Evolutionary conservation across 2,113 vertebrate genomes (phyloP).

Genomic region (Sturnira hondurensis): DNA sequence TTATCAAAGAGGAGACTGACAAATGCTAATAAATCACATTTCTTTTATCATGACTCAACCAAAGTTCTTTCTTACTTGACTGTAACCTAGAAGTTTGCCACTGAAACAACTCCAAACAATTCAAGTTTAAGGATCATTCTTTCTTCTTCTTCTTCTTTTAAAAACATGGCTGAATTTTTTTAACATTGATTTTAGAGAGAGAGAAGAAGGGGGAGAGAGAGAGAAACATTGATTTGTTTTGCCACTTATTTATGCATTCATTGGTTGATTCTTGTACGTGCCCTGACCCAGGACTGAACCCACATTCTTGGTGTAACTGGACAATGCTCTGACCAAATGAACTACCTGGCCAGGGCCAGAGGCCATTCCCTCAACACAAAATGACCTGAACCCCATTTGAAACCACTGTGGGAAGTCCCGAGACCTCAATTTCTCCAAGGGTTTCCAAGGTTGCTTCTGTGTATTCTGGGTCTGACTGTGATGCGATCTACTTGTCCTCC

Average conservation of each 20-base stretch:
- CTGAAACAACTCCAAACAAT: background rate
- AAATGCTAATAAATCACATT: background rate
- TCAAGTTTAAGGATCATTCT: background rate
- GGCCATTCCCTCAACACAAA: background rate
- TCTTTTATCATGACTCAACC: constrained; percentile 7
- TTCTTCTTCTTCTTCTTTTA: background rate
- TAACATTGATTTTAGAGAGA: no score
- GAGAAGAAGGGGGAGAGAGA: no score
- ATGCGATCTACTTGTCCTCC: background rate
- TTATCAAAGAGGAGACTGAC: background rate
- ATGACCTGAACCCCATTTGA: background rate
- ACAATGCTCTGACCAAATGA: no score
- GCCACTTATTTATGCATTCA: no score
- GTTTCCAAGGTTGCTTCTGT: background rate
- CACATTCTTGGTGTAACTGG: no score
- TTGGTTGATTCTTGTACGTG: no score
- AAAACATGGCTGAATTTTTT: no score
- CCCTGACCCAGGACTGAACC: no score
- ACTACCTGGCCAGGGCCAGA: background rate
- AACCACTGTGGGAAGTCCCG: background rate
- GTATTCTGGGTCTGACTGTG: background rate
- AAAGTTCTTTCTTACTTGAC: constrained; percentile 10
- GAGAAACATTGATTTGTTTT: no score
- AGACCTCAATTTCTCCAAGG: background rate
- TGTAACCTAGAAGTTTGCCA: background rate